Percentiles rank a stretch among this genome's conserved stretches.
These are phyloP conservation scores for Coelinius sp. DNA, from an alignment of 2,888 invertebrate species.

Conservation along the genomic window DNA sequence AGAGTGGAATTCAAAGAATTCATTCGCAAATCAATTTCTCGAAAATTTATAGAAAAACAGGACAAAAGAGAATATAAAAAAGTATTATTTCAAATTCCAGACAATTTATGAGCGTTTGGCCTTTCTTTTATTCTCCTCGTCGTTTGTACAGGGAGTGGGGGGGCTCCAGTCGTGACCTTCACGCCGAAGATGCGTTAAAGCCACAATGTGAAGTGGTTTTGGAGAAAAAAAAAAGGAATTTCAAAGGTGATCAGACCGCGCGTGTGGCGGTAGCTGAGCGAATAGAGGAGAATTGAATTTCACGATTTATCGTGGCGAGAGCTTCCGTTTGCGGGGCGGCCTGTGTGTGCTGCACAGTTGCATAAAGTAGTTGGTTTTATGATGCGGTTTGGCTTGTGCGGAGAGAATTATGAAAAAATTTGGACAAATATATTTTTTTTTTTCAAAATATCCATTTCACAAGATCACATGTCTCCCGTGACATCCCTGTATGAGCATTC, in stretches of 20 bases:
- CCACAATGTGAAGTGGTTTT: not conserved
- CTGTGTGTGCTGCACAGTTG: constrained; percentile 49
- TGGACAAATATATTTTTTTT: too few species aligned
- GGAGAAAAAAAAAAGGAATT: constrained; percentile 12
- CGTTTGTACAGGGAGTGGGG: not conserved
- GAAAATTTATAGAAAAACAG: constrained; percentile 25
- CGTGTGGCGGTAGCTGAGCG: constrained; percentile 48
- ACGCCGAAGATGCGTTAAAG: constrained; percentile 29
- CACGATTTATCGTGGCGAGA: constrained; percentile 68
- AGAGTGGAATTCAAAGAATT: constrained; percentile 44
- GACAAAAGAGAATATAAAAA: constrained; percentile 12
- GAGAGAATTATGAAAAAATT: constrained; percentile 25
- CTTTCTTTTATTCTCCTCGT: not conserved
- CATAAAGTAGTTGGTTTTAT: constrained; percentile 67
- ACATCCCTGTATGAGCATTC: not conserved
- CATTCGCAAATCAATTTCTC: constrained; percentile 36
- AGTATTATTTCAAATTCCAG: constrained; percentile 19
- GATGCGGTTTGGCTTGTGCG: constrained; percentile 53
- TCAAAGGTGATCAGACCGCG: constrained; percentile 47
- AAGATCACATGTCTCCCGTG: not conserved
- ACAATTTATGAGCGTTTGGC: constrained; percentile 20
- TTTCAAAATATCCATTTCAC: too few species aligned
- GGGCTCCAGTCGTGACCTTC: constrained; percentile 23
- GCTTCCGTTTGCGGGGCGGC: constrained; percentile 65
- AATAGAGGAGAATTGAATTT: constrained; percentile 67